A percentile compares a stretch with the other conserved stretches of the same genome.
These are phyloP conservation scores for Psilanteris sp. DNA, from an alignment of 1,140 invertebrate genomes.

Conservation along the genomic window DNA sequence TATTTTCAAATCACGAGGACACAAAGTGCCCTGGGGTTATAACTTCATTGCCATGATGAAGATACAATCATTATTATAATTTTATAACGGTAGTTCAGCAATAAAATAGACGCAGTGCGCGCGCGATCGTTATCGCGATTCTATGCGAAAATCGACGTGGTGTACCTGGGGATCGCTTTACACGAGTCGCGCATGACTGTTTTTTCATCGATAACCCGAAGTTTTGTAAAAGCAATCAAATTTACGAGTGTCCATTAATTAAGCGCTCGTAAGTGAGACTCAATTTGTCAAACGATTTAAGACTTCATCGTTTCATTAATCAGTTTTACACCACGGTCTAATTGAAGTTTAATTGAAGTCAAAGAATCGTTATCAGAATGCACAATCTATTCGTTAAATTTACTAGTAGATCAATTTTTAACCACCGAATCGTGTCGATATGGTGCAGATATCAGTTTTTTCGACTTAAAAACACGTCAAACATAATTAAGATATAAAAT, in stretches of 20 bases:
- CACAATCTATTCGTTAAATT: conserved; percentile 18
- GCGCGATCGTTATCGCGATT: conserved; percentile 37
- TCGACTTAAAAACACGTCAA: too few species aligned
- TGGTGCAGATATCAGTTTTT: too few species aligned
- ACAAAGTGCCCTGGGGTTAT: conserved; percentile 33
- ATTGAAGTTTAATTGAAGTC: conserved; percentile 10
- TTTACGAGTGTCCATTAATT: conserved; percentile 19
- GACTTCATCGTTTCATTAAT: conserved; percentile 32
- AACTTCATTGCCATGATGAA: conserved; percentile 34
- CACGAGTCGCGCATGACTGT: not conserved
- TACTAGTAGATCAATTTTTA: too few species aligned
- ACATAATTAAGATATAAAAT: too few species aligned
- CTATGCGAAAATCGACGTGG: conserved; percentile 40
- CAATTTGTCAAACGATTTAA: conserved; percentile 11
- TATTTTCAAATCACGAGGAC: conserved; percentile 28
- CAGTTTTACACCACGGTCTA: conserved; percentile 19
- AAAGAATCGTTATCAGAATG: conserved; percentile 13
- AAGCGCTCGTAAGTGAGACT: not conserved
- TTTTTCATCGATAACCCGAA: conserved; percentile 16
- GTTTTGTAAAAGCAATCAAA: conserved; percentile 7
- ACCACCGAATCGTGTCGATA: too few species aligned
- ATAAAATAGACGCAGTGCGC: conserved; percentile 39
- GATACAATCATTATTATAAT: conserved; percentile 59
- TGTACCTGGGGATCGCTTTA: conserved; percentile 2
- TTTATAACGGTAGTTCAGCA: conserved; percentile 47